Base-by-base conservation (phyloP, 2,797 vertebrate genomes). In the Acanthurus leucopareius region DNA sequence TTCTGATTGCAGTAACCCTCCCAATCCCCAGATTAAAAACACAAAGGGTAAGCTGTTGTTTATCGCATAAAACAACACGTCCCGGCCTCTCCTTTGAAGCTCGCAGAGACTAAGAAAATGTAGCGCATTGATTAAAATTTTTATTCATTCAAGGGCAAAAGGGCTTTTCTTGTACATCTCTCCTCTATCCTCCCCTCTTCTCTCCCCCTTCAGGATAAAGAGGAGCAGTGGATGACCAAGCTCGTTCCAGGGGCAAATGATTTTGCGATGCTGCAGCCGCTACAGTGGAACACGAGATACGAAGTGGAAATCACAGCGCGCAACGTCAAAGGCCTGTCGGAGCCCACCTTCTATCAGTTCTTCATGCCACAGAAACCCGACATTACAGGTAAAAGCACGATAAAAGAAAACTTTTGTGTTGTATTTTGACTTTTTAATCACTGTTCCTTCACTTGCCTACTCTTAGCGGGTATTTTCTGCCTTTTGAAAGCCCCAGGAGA, bases 281-380 rank as follows among this genome's bases (percentile, higher is more conserved):
- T 99, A 25, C 98, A 98, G 6, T 99, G 98, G 98, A 99, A 98
- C 88, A 97, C 97, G 54, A 96, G 96, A 61, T 99, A 99, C 0
- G 97, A 99, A 91, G 98, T 99, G 70, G 97, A 99, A 89, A 99
- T 99, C 88, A 98, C 97, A 53, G 98, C 98, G 48, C 96, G 97
- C 67, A 99, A 99, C 73, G 96, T 98, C 87, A 95, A 99, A 87
- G 98, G 98, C 76, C 96, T 97, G 82, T 99, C 98, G 17, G 97
- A 99, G 88, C 98, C 98, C n/a, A 97, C 97, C 63, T 95, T 97
- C 80, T 98, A 97, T 79, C 97, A 99, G 87, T 99, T 99, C 94
- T 98, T 93, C 92, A 99, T 99, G 98, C 98, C 98, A 5, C 97
- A 98, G 90, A 98, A 99, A 69, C 98, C 98, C 13, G 98, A 98